Conservation (phyloP, 2,113 vertebrate species). For the Pseudopodoces humilis region DNA sequence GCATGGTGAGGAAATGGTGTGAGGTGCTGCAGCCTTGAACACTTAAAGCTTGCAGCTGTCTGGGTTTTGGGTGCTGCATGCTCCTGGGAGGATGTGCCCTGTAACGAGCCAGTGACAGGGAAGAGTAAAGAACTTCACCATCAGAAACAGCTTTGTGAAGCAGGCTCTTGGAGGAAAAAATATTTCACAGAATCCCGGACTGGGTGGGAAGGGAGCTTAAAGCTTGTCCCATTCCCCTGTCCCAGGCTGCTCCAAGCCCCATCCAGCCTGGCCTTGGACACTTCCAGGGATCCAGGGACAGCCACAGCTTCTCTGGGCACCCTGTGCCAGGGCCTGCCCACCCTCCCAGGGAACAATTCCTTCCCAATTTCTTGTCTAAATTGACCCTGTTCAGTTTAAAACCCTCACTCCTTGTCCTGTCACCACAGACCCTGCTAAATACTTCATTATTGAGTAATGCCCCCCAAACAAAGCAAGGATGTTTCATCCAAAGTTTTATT, state of each 20-base stretch:
- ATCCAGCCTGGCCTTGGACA: accelerated
- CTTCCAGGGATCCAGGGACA: background rate
- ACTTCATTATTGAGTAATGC: background rate
- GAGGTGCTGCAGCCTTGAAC: background rate
- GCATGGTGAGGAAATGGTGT: background rate
- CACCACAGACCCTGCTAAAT: background rate
- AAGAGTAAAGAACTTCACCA: background rate
- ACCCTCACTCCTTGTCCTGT: background rate
- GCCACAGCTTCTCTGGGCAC: background rate
- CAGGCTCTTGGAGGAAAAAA: background rate
- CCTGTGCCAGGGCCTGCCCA: background rate
- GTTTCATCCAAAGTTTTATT: background rate
- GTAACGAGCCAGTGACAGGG: background rate
- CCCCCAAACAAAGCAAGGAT: background rate
- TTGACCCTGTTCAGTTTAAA: background rate
- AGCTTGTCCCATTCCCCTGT: accelerated
- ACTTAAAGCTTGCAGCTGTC: background rate
- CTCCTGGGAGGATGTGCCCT: background rate
- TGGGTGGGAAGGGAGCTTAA: background rate
- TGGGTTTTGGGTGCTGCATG: background rate
- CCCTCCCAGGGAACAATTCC: accelerated
- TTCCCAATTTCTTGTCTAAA: background rate
- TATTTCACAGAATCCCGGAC: background rate
- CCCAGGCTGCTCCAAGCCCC: background rate
- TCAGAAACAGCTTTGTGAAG: background rate